A percentile compares a stretch with the other conserved stretches of the same genome.
phyloP scores from a whole-genome alignment of 2,113 vertebrate genomes.

The Brienomyrus brachyistius region DNA sequence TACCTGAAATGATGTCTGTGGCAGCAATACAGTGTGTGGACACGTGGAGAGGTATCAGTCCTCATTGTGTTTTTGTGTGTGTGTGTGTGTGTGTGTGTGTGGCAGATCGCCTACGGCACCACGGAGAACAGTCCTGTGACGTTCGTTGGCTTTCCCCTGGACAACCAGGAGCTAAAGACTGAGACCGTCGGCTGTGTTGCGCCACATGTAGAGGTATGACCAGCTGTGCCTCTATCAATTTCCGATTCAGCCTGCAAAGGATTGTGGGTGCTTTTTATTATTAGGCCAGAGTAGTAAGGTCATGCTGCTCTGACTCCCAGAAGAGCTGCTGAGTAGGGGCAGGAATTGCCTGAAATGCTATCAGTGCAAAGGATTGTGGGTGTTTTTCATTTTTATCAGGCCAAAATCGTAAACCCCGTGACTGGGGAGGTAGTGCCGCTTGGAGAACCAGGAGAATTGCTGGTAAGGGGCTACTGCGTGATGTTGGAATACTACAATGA shows the following conservation, averaged over 20 bases:
- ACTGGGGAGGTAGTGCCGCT: slow-evolving; percentile 57
- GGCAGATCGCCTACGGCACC: slow-evolving; percentile 81
- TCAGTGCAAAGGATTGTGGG: background rate
- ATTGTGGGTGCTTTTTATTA: slow-evolving; percentile 6
- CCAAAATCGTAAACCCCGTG: slow-evolving; percentile 67
- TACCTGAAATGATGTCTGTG: background rate
- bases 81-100: background rate
- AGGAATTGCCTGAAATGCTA: background rate
- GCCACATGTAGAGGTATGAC: slow-evolving; percentile 78
- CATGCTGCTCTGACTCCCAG: slow-evolving; percentile 61
- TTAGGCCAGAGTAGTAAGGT: slow-evolving; percentile 74
- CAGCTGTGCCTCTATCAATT: background rate
- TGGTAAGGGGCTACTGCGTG: slow-evolving; percentile 80
- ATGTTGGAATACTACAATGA: slow-evolving; percentile 90
- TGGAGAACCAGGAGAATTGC: slow-evolving; percentile 71
- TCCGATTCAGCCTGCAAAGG: background rate
- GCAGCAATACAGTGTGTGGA: background rate
- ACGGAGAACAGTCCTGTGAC: slow-evolving; percentile 94
- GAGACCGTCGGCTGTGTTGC: slow-evolving; percentile 71
- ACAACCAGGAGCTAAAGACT: slow-evolving; percentile 59
- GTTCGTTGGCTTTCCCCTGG: slow-evolving; percentile 65
- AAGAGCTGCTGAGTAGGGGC: slow-evolving; percentile 73
- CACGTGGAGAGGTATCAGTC: background rate
- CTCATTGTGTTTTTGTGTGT: background rate
- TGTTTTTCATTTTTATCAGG: slow-evolving; percentile 53